These are phyloP conservation scores for Lanistes nyassanus DNA, from an alignment of 1,140 invertebrate genomes.

Conservation along the genomic window DNA sequence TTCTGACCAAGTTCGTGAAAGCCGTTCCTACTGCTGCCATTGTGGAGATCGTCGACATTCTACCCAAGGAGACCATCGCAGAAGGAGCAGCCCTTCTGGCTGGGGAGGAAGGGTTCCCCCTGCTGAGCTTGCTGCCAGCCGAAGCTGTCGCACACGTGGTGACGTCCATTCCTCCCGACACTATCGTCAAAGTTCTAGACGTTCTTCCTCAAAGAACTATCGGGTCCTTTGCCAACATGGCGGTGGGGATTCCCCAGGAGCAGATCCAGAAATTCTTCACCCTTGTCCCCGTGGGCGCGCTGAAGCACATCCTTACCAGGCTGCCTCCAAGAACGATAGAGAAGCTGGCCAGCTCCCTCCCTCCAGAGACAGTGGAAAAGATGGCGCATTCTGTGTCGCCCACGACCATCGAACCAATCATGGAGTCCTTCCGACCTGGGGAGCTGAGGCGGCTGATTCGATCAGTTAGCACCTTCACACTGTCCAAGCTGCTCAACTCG, in stretches of 20 bases:
- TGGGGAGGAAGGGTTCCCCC: conserved; percentile 15
- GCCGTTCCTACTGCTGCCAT: conserved; percentile 11
- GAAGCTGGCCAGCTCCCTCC: conserved; percentile 23
- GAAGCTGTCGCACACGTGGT: conserved; percentile 14
- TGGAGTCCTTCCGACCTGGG: conserved; percentile 13
- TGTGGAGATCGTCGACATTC: conserved; percentile 9
- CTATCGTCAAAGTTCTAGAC: conserved; percentile 13
- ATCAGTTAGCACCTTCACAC: conserved; percentile 14
- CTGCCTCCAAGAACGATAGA: conserved; percentile 21
- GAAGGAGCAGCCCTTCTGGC: conserved; percentile 17
- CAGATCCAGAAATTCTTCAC: conserved; percentile 4
- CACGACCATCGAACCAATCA: conserved; percentile 19
- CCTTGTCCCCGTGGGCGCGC: conserved; percentile 1
- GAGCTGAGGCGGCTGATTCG: conserved; percentile 16
- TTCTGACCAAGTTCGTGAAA: conserved; percentile 12
- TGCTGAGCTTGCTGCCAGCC: background rate
- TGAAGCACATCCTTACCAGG: conserved; percentile 18
- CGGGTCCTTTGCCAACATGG: conserved; percentile 16
- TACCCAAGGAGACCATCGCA: conserved; percentile 7
- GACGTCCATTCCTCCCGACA: conserved; percentile 12
- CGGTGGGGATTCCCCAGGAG: background rate
- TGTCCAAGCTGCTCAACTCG: conserved; percentile 23
- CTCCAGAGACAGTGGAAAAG: conserved; percentile 13
- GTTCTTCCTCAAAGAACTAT: conserved; percentile 10
- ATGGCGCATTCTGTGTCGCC: conserved; percentile 14